Evolutionary conservation across 2,797 vertebrate species (phyloP).

Genomic region (Ispidina lecontei): DNA sequence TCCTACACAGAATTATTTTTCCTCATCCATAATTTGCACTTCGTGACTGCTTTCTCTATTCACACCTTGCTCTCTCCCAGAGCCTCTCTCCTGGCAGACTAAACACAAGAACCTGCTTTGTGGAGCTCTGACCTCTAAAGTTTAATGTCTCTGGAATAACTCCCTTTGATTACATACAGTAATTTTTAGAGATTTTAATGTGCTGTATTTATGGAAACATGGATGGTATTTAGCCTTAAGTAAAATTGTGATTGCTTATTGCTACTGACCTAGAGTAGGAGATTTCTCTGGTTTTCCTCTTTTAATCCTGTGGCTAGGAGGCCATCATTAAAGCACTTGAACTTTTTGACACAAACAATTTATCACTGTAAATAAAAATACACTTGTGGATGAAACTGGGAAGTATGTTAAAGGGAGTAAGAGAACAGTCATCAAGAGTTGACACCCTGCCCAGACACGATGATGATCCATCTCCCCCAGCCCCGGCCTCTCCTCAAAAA

Average conservation of each 20-base stretch:
- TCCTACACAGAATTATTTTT: not conserved
- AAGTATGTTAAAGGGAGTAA: not conserved
- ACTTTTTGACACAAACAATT: not conserved
- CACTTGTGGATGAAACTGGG: not conserved
- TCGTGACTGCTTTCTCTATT: not conserved
- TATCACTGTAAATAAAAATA: not conserved
- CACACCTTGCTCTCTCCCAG: not conserved
- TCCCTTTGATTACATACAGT: not conserved
- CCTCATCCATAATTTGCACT: not conserved
- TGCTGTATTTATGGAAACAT: not conserved
- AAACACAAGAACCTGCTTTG: not conserved
- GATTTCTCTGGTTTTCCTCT: not conserved
- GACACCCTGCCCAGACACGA: not conserved
- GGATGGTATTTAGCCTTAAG: not conserved
- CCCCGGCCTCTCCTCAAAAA: not conserved
- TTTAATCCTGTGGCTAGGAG: not conserved
- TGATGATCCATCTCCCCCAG: accelerated
- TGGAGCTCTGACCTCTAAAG: not conserved
- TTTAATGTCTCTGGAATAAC: not conserved
- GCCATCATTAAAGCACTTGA: not conserved
- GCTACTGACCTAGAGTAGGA: not conserved
- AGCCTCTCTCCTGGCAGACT: not conserved
- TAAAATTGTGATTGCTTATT: not conserved
- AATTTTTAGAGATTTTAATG: not conserved
- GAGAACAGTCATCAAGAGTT: accelerated